Evolutionary conservation across 2,113 vertebrate species (phyloP), one percentile per base, ranked within the genome.

Genomic region (Mandrillus leucophaeus): DNA sequence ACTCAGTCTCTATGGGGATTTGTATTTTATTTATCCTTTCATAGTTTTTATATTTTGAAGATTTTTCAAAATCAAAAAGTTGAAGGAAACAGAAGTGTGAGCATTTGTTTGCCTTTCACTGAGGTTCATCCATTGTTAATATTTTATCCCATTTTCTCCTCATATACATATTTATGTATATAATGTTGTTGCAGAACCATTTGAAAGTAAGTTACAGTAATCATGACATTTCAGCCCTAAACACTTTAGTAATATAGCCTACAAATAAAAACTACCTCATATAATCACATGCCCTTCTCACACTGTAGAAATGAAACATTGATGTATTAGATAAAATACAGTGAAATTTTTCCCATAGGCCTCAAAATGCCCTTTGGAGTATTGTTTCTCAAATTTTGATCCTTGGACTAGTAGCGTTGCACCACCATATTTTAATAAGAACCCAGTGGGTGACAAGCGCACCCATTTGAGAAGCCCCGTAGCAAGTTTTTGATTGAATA

Each of bases 381-480:
- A 61, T 88, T 93, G 50, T 50, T 90, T 87, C 57, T 90, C 85
- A 93, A 57, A 75, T 16, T 87, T 45, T 79, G 43, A 88, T 35
- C 32, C 70, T 70, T 96, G 92, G 50, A 50, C 38, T 13, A 59
- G 30, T 8, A 97, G 32, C 6, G 32, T 78, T 45, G 10, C 32
- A 52, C 81, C 57, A 61, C 8, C 22, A 55, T 59, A 32, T 90
- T 93, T 95, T 86, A 64, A 82, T 25, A 91, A 88, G 68, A 88
- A 61, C 57, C 35, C 76, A 72, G 40, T 68, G 61, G 76, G 86
- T 87, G 64, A 81, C 43, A 43, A 23, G 59, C 45, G 4, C 27
- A 68, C 95, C 48, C 70, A 17, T 82, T 50, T 59, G 66, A 97
- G 66, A 90, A 81, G 40, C 11, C 61, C 59, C 0, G 0, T 48